Evolutionary conservation across 2,797 vertebrate genomes (phyloP).

Genomic region (Mastacembelus armatus): DNA sequence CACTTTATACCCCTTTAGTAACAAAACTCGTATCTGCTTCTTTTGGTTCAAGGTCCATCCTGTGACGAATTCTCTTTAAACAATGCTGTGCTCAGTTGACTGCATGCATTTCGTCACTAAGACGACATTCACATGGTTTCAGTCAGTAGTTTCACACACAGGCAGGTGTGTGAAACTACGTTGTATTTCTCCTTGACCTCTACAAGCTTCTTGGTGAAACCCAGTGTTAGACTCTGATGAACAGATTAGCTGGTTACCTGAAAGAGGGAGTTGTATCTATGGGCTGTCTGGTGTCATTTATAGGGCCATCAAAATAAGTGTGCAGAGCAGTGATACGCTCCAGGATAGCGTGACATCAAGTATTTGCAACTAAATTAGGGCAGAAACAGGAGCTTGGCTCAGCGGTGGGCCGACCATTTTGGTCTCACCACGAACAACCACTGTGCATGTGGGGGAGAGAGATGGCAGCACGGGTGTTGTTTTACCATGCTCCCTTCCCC

Average conservation of each 20-base stretch:
- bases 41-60: conserved; percentile 44
- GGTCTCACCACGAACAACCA: conserved; percentile 54
- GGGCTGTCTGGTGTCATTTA: conserved; percentile 24
- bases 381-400: conserved; percentile 65
- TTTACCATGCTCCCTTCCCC: conserved; percentile 59
- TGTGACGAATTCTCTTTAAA: conserved; percentile 28
- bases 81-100: conserved; percentile 10
- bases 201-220: conserved; percentile 17
- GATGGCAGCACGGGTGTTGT: conserved; percentile 52
- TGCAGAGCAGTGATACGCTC: conserved; percentile 1
- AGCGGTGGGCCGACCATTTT: conserved; percentile 56
- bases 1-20: conserved; percentile 27
- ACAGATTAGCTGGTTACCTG: conserved; percentile 30
- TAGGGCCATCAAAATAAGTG: conserved; percentile 37
- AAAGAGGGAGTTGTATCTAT: neutral
- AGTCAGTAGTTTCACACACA: conserved; percentile 6
- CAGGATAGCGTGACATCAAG: conserved; percentile 53
- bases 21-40: conserved; percentile 24
- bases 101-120: conserved; percentile 5
- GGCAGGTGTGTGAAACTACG: neutral
- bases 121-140: neutral
- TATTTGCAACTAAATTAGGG: conserved; percentile 64
- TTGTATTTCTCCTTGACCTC: conserved; percentile 26
- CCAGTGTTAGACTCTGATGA: neutral
- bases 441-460: conserved; percentile 27